Percentiles rank a stretch among this genome's conserved stretches.
These are phyloP conservation scores for Neoscelio sp. DNA, from an alignment of 2,888 invertebrate genomes.

Conservation along the genomic window DNA sequence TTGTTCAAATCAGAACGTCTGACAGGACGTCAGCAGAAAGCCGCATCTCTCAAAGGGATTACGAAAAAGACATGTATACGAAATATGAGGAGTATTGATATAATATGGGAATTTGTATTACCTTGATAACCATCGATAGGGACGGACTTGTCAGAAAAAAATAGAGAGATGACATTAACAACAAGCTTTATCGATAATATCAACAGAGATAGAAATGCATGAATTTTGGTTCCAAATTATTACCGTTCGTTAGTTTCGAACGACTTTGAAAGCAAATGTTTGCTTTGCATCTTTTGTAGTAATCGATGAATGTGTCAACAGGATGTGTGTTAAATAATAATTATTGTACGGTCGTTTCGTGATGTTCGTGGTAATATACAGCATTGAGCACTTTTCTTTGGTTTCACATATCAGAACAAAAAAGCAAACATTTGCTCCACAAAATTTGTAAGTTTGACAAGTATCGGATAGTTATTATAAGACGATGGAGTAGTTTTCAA, in stretches of 20 bases:
- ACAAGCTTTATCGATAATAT: slow-evolving; percentile 82
- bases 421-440: slow-evolving; percentile 77
- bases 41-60: slow-evolving; percentile 77
- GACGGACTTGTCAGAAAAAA: slow-evolving; percentile 84
- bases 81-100: slow-evolving; percentile 83
- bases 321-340: slow-evolving; percentile 23
- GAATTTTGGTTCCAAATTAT: slow-evolving; percentile 70
- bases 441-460: slow-evolving; percentile 36
- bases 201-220: slow-evolving; percentile 81
- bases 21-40: slow-evolving; percentile 60
- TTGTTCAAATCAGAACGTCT: slow-evolving; percentile 8
- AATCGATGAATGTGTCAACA: slow-evolving; percentile 1
- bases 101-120: slow-evolving; percentile 83
- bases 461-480: slow-evolving; percentile 25
- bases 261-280: slow-evolving; percentile 73
- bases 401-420: not conserved
- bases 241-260: slow-evolving; percentile 6
- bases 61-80: slow-evolving; percentile 76
- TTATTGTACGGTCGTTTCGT: not conserved
- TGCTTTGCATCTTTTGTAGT: no score
- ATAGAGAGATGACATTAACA: slow-evolving; percentile 84
- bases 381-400: not conserved
- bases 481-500: slow-evolving; percentile 44
- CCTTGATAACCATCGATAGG: slow-evolving; percentile 84
- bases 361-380: not conserved